phyloP scores from a whole-genome alignment of 37 sponge, comb jelly and placozoan species.

The Ephydatia muelleri region DNA sequence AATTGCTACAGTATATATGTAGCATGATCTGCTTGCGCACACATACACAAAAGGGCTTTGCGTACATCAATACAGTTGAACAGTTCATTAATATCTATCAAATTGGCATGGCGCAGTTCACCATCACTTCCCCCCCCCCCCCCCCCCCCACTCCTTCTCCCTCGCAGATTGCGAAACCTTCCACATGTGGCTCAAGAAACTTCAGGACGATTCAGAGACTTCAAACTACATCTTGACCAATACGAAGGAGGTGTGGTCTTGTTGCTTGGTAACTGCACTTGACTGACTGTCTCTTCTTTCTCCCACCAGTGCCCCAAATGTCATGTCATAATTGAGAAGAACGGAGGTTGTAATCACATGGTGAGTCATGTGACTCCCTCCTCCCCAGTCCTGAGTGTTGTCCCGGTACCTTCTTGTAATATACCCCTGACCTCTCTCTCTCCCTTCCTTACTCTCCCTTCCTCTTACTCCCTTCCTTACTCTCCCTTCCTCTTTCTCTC shows the following conservation, averaged over 20 bases:
- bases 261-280: background rate
- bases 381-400: no score
- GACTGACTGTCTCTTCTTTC: background rate
- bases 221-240: slow-evolving; percentile 87
- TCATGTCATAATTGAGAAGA: slow-evolving; percentile 87
- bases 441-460: no score
- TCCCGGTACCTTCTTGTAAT: no score
- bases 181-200: slow-evolving; percentile 73
- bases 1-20: no score
- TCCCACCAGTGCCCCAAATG: slow-evolving; percentile 85
- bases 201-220: slow-evolving; percentile 86
- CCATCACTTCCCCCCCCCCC: background rate
- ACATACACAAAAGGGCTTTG: no score
- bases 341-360: slow-evolving; percentile 97
- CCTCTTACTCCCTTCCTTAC: no score
- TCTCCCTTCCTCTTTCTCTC: no score
- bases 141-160: slow-evolving; percentile 47
- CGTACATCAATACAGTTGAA: no score
- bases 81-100: no score
- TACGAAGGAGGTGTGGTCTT: slow-evolving; percentile 80
- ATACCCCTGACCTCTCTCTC: no score
- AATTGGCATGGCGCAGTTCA: background rate
- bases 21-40: no score
- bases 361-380: slow-evolving; percentile 18
- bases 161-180: slow-evolving; percentile 61